Base-by-base conservation (phyloP, 2,888 invertebrate species). In the Lasioglossum figueresi region DNA sequence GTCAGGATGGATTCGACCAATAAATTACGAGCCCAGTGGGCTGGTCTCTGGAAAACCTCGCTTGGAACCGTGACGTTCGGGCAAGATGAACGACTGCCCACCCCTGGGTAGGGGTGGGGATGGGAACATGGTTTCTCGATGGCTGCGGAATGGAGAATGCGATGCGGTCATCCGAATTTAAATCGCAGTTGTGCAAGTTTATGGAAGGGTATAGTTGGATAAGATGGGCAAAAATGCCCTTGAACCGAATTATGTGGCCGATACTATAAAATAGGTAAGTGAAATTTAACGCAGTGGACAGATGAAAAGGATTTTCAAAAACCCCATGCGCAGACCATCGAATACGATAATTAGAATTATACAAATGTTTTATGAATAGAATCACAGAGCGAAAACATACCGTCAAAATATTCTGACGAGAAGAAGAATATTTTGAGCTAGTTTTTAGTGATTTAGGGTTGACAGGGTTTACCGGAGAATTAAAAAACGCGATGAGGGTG, bases 11-110 rank as follows among this genome's bases (percentile, higher is more conserved):
- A 76, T 84, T 56, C 71, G 59, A n/a, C 71, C 72, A 59, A 71
- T 56, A 75, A 83, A 76, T 75, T 52, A 66, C 56, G 79, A 75
- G 79, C 6, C 63, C 34, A 79, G 40, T 48, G 72, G 68, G 27
- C n/a, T 14, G 76, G 34, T 16, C 52, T n/a, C 52, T 71, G 84
- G 71, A 63, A 75, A 75, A 70, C 19, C 78, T 84, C 6, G 63
- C 23, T 23, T 31, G 34, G 48, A 27, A 70, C 75, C 34, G 75
- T 52, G 48, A 23, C 52, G 14, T n/a, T 52, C 34, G 16, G 31
- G 10, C 12, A 37, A 27, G 37, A 27, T 1, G 27, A 23, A 37
- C 23, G 37, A 34, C 34, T 19, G 40, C 12, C 37, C 68, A 23
- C 3, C 10, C 23, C 12, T 34, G 0, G 5, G 1, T 4, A 68